Evolutionary conservation across 2,888 invertebrate genomes (phyloP).

Genomic region (Formica aserva): DNA sequence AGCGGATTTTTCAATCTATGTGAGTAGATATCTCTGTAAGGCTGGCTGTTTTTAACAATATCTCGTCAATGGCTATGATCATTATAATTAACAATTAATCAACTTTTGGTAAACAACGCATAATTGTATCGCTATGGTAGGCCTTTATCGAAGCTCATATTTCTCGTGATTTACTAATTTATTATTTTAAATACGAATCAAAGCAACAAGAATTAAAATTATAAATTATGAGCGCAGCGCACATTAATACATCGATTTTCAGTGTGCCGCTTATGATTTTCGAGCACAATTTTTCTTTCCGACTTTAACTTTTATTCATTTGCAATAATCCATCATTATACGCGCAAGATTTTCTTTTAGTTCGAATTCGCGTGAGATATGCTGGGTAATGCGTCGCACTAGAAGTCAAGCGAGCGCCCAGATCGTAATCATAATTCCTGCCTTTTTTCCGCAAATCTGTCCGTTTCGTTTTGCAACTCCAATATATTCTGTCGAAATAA

Average conservation of each 20-base stretch:
- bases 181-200: not conserved
- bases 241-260: too few relatives aligned
- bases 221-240: too few relatives aligned
- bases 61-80: too few relatives aligned
- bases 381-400: not conserved
- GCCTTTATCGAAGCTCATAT: too few relatives aligned
- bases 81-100: too few relatives aligned
- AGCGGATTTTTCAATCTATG: too few relatives aligned
- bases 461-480: not conserved
- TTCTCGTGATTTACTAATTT: not conserved
- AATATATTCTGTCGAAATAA: not conserved
- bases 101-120: too few relatives aligned
- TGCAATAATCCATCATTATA: not conserved
- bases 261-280: not conserved
- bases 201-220: not conserved
- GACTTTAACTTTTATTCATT: not conserved
- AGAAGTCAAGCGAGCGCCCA: conserved; percentile 10
- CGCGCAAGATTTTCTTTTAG: not conserved
- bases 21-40: too few relatives aligned
- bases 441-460: not conserved
- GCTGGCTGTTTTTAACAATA: too few relatives aligned
- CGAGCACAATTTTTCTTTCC: not conserved
- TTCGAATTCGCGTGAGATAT: not conserved
- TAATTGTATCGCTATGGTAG: too few relatives aligned
- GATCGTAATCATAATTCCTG: too few relatives aligned